A percentile compares a stretch with the other conserved stretches of the same genome.
phyloP scores from a whole-genome alignment of 1,140 invertebrate genomes.

The Heterodera schachtii region DNA sequence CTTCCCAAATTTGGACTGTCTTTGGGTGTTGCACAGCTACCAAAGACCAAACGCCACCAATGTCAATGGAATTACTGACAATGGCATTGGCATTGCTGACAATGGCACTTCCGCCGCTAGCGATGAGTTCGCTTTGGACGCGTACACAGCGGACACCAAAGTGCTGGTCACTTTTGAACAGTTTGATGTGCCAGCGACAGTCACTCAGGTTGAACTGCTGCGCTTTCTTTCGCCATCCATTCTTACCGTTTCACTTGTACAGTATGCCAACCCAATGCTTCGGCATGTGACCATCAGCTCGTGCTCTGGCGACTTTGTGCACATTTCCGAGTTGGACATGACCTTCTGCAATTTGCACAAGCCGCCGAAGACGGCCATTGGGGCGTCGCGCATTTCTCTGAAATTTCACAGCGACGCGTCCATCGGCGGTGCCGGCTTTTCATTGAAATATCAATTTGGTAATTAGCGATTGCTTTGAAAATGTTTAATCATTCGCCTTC shows the following conservation, averaged over 20 bases:
- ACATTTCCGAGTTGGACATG: conserved; percentile 41
- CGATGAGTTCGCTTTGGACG: conserved; percentile 1
- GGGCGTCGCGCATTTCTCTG: conserved; percentile 47
- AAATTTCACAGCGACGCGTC: conserved; percentile 65
- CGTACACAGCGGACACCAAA: conserved; percentile 30
- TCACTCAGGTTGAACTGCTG: conserved; percentile 29
- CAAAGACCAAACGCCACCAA: background rate
- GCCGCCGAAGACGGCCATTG: conserved; percentile 33
- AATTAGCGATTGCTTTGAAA: conserved; percentile 4
- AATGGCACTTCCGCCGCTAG: background rate
- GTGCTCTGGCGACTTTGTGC: conserved; percentile 35
- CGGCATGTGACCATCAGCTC: conserved; percentile 30
- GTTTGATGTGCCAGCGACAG: conserved; percentile 56
- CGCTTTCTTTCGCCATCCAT: background rate
- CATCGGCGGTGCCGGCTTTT: conserved; percentile 50
- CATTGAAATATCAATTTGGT: conserved; percentile 42
- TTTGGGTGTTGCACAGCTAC: conserved; percentile 64
- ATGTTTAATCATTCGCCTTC: background rate
- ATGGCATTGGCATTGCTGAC: too few species aligned
- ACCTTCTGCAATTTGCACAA: conserved; percentile 40
- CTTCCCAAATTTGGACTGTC: conserved; percentile 64
- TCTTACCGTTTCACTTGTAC: background rate
- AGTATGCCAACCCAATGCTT: conserved; percentile 32
- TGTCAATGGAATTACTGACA: background rate
- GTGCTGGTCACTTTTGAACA: conserved; percentile 38